Evolutionary conservation across 2,113 vertebrate genomes (phyloP).

Genomic region (Heptranchias perlo): DNA sequence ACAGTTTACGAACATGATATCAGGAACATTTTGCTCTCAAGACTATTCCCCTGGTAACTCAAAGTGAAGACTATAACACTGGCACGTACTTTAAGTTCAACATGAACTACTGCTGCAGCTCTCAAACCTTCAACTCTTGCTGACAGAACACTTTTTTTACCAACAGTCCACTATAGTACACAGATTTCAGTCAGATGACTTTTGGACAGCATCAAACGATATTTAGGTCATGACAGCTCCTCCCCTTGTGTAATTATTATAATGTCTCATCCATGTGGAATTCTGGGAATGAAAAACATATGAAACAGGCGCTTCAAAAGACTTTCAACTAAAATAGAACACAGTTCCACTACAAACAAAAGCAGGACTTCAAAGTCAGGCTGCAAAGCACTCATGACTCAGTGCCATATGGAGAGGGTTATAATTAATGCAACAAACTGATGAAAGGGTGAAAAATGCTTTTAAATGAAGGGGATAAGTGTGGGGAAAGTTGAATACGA

Average conservation of each 20-base stretch:
- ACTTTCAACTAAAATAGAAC: slow-evolving; percentile 19
- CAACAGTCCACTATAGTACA: not conserved
- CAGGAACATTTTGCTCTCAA: slow-evolving; percentile 34
- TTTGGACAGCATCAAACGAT: not conserved
- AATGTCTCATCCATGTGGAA: not conserved
- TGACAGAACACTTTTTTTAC: not conserved
- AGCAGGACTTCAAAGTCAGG: not conserved
- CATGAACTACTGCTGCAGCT: slow-evolving; percentile 8
- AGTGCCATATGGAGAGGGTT: slow-evolving; percentile 14
- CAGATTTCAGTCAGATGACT: not conserved
- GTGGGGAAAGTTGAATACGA: not conserved
- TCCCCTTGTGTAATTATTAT: not conserved
- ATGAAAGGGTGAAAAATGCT: slow-evolving; percentile 17
- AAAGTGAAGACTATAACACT: slow-evolving; percentile 23
- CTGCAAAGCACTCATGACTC: not conserved
- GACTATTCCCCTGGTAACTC: slow-evolving; percentile 34
- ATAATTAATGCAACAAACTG: slow-evolving; percentile 23
- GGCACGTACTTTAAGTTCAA: slow-evolving; percentile 25
- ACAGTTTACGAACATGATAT: slow-evolving; percentile 17
- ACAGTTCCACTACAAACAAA: not conserved
- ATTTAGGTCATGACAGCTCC: not conserved
- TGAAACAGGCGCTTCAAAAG: not conserved
- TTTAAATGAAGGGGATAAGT: not conserved
- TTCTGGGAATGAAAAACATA: slow-evolving; percentile 27
- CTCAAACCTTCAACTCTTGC: slow-evolving; percentile 19